Percentiles rank a stretch among this genome's conserved stretches.
Evolutionary conservation across 2,113 vertebrate species (phyloP).

Genomic region (Engraulis encrasicolus): DNA sequence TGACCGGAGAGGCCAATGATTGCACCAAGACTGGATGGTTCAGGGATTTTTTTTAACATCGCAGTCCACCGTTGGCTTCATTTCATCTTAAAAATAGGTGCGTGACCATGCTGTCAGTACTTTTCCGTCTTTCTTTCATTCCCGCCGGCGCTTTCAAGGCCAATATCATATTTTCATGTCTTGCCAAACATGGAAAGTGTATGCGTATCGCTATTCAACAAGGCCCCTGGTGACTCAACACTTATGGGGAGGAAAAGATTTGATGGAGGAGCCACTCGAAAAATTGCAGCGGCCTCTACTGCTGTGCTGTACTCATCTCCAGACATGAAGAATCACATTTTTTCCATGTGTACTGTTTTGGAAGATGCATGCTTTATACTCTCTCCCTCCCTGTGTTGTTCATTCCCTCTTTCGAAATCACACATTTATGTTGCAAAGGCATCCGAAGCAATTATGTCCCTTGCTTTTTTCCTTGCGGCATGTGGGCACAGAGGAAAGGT

Average conservation of each 20-base stretch:
- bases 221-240: background rate
- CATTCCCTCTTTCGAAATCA: background rate
- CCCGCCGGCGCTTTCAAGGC: background rate
- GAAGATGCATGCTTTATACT: background rate
- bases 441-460: constrained; percentile 50
- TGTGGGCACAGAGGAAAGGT: constrained; percentile 49
- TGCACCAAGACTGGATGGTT: background rate
- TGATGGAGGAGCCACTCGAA: background rate
- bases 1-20: too few species aligned
- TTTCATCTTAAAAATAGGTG: background rate
- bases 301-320: background rate
- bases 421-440: constrained; percentile 37
- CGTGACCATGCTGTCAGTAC: background rate
- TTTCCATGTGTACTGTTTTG: background rate
- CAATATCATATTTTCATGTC: background rate
- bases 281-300: background rate
- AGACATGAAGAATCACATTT: background rate
- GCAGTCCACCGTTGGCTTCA: background rate
- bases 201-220: background rate
- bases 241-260: background rate
- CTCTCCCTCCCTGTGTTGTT: background rate
- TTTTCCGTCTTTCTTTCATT: background rate
- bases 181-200: background rate
- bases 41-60: background rate
- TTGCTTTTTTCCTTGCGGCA: constrained; percentile 36